Percentiles rank a stretch among this genome's conserved stretches.
Conservation (phyloP, 1,140 invertebrate species). For the Zaprionus taronus region DNA sequence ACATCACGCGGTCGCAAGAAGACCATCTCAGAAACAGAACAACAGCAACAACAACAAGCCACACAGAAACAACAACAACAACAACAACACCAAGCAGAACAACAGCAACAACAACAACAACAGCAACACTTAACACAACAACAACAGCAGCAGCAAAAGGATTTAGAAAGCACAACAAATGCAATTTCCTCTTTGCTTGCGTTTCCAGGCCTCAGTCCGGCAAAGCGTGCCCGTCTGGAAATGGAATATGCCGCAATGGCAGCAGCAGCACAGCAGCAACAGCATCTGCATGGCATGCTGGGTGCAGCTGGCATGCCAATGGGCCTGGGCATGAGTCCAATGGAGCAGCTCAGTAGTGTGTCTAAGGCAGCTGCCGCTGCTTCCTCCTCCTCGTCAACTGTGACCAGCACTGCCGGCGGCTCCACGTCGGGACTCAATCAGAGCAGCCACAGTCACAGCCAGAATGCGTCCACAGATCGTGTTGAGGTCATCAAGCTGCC, state of each 20-base stretch:
- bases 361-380: constrained; percentile 42
- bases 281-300: constrained; percentile 65
- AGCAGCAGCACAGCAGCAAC: constrained; percentile 79
- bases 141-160: constrained; percentile 71
- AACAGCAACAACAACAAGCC: constrained; percentile 54
- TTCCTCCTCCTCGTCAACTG: constrained; percentile 10
- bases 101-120: constrained; percentile 48
- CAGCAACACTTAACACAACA: constrained; percentile 70
- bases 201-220: constrained; percentile 86
- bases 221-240: constrained; percentile 86
- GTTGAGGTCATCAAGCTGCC: constrained; percentile 92
- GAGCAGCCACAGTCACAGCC: constrained; percentile 26
- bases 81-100: constrained; percentile 86
- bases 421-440: neutral
- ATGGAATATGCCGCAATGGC: constrained; percentile 85
- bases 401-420: constrained; percentile 21
- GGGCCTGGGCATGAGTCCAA: constrained; percentile 54
- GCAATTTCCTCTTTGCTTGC: constrained; percentile 87
- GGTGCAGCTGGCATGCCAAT: constrained; percentile 63
- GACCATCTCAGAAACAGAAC: constrained; percentile 92
- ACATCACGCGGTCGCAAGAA: constrained; percentile 93
- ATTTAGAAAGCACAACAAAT: constrained; percentile 80
- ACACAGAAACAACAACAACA: constrained; percentile 65
- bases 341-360: constrained; percentile 60
- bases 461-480: constrained; percentile 85